Base-by-base conservation (phyloP, 30 jellyfish, hydroid and myxozoan genomes). In the Phacellophora camtschatica region DNA sequence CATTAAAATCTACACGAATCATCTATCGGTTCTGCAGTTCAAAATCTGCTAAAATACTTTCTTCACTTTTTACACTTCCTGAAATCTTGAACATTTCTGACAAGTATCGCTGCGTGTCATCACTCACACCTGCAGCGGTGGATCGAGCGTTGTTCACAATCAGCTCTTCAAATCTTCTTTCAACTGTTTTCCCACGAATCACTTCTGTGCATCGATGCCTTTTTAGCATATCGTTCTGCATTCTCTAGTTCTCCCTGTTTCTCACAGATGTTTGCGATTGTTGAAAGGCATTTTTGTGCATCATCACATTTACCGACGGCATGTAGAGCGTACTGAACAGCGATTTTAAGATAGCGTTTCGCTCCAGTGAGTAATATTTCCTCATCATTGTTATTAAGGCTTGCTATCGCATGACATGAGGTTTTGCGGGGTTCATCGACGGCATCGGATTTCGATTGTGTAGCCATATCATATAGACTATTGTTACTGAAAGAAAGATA, bases 251-350 rank as follows among this genome's bases (percentile, higher is more conserved):
- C 72, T 65, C 91, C 77, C 3, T 11, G 63, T 64, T 25, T 31
- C 36, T 31, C 59, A 57, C 84, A 54, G n/a, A 67, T 63, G 51
- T 80, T 71, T 1, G 74, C 64, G n/a, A 78, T 22, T 33, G 25
- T 49, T 29, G 41, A 23, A 9, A 33, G 49, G n/a, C 32, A 22
- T 35, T 42, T 31, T 11, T 31, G 67, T 5, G 84, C 77, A 8
- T 36, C 83, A 10, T 80, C 46, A 59, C 91, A 71, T 33, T 13
- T 80, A 3, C 84, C 84, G 35, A 31, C 72, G 19, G 81, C 91
- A 23, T 32, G 74, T 25, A 65, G 66, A 22, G 33, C 20, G 53
- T 25, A 65, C 69, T 77, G 77, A 22, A 69, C 83, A 46, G 84
- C 77, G 12, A 31, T 66, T 36, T 67, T 65, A 11, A 80, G 19